Conservation (phyloP, 2,113 vertebrate species). For the Aythya baeri region DNA sequence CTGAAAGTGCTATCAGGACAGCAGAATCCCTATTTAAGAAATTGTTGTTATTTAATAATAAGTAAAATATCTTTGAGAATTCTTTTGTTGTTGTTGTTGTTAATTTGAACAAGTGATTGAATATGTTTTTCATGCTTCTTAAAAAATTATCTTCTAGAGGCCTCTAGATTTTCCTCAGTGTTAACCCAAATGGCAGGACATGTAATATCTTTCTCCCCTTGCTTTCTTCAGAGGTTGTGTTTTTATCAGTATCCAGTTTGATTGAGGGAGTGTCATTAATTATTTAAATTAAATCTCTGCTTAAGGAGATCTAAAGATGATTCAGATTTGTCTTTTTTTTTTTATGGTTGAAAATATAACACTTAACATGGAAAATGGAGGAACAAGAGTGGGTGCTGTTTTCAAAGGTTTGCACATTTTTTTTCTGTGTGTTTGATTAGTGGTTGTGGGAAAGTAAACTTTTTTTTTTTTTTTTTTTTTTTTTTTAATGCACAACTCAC, state of each 20-base stretch:
- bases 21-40: not conserved
- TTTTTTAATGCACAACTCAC: too few species aligned
- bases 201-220: not conserved
- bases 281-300: not conserved
- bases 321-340: not conserved
- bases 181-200: not conserved
- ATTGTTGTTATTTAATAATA: not conserved
- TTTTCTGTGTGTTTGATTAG: not conserved
- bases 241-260: not conserved
- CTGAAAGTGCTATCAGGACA: not conserved
- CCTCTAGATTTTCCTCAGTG: not conserved
- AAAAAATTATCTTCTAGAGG: not conserved
- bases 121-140: not conserved
- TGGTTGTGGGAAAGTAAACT: not conserved
- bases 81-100: not conserved
- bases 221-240: not conserved
- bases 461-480: not conserved
- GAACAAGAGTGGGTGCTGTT: not conserved
- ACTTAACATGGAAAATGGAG: not conserved
- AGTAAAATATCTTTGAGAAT: not conserved
- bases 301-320: not conserved
- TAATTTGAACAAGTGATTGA: not conserved
- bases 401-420: not conserved
- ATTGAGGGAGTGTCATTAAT: not conserved
- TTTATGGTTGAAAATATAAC: not conserved